These are phyloP conservation scores for Steinernema feltiae DNA, from an alignment of 1,140 invertebrate genomes.

Conservation along the genomic window DNA sequence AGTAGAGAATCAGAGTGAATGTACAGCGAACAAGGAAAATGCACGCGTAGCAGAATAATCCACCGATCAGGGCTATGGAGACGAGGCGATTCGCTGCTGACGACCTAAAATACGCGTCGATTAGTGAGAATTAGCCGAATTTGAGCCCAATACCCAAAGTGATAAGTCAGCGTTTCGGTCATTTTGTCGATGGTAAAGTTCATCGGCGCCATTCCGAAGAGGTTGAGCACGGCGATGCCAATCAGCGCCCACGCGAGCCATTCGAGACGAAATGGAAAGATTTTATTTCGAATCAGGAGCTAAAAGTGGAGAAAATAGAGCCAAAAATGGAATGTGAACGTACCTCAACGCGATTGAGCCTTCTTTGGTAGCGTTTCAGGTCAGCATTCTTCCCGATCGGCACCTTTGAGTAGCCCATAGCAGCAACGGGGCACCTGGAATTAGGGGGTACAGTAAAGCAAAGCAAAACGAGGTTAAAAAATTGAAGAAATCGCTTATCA, in stretches of 20 bases:
- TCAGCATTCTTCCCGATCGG: not conserved
- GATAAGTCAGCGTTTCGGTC: not conserved
- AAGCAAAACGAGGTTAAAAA: no score
- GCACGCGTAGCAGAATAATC: not conserved
- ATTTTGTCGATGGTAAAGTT: slow-evolving; percentile 10
- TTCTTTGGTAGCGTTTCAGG: slow-evolving; percentile 8
- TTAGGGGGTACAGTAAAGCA: no score
- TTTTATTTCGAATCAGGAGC: slow-evolving; percentile 18
- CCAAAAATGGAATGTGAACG: not conserved
- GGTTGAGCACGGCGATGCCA: not conserved
- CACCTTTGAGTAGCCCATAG: slow-evolving; percentile 18
- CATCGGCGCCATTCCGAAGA: slow-evolving; percentile 11
- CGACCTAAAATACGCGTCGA: not conserved
- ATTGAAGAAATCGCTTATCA: no score
- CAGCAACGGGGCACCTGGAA: not conserved
- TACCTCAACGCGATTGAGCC: slow-evolving; percentile 9
- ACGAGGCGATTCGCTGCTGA: not conserved
- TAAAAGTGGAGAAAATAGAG: not conserved
- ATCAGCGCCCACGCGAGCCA: slow-evolving; percentile 5
- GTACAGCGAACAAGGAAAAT: slow-evolving; percentile 25
- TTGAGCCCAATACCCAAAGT: not conserved
- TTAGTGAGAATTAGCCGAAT: not conserved
- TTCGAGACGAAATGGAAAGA: slow-evolving; percentile 20
- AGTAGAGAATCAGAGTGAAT: slow-evolving; percentile 38
- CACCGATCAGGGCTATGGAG: slow-evolving; percentile 5